Conservation (phyloP, 2,888 invertebrate species). For the Stenodema calcarata region DNA sequence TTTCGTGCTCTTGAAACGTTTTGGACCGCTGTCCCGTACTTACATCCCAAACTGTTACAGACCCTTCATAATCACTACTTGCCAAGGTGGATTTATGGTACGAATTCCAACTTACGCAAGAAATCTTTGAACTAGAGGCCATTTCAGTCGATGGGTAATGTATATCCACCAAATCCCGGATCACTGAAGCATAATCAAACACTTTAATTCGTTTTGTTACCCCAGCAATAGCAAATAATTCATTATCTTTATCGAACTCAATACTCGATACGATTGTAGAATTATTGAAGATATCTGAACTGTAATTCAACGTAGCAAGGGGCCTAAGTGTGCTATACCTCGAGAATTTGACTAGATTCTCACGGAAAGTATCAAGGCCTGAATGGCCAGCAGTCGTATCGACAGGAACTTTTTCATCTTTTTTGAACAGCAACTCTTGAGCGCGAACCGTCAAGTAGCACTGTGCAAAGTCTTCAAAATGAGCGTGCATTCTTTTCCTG, state of each 20-base stretch:
- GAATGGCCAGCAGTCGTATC: slow-evolving; percentile 58
- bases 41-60: slow-evolving; percentile 92
- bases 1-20: slow-evolving; percentile 88
- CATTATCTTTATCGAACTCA: slow-evolving; percentile 95
- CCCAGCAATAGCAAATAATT: slow-evolving; percentile 94
- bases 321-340: slow-evolving; percentile 78
- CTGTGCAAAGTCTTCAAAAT: slow-evolving; percentile 88
- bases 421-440: slow-evolving; percentile 73
- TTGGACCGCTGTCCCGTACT: slow-evolving; percentile 76
- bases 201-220: slow-evolving; percentile 94
- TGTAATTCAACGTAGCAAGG: slow-evolving; percentile 87
- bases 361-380: slow-evolving; percentile 78
- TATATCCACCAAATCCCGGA: slow-evolving; percentile 85
- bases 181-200: slow-evolving; percentile 86
- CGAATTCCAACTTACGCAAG: slow-evolving; percentile 92
- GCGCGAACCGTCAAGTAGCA: slow-evolving; percentile 83
- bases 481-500: slow-evolving; percentile 78
- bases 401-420: slow-evolving; percentile 58
- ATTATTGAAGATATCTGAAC: slow-evolving; percentile 85
- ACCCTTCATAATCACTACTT: slow-evolving; percentile 93
- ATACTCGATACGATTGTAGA: slow-evolving; percentile 89
- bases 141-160: slow-evolving; percentile 93
- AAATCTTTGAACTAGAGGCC: slow-evolving; percentile 90
- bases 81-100: slow-evolving; percentile 88
- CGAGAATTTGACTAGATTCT: slow-evolving; percentile 86